Evolutionary conservation across 2,797 vertebrate species (phyloP).

Genomic region (Allobates femoralis): DNA sequence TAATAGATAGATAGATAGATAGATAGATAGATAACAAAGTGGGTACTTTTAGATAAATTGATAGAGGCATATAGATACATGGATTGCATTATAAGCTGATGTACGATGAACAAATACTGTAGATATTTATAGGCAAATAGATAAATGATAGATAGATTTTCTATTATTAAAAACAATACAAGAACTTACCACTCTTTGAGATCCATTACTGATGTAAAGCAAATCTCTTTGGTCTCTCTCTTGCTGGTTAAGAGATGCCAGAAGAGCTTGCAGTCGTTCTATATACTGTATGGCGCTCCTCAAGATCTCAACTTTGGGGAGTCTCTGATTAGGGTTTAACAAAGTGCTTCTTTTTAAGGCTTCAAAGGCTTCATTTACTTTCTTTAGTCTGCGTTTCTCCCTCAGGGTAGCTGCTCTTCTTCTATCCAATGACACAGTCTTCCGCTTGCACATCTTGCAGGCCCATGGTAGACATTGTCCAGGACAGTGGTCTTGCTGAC

Average conservation of each 20-base stretch:
- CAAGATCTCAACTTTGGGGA: slow-evolving; percentile 98
- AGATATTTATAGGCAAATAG: not conserved
- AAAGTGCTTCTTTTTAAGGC: slow-evolving; percentile 95
- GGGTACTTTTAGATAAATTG: not conserved
- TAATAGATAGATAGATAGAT: not conserved
- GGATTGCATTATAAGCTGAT: not conserved
- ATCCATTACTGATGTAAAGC: slow-evolving; percentile 75
- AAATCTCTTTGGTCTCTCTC: slow-evolving; percentile 85
- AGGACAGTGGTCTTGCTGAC: slow-evolving; percentile 86
- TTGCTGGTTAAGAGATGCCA: slow-evolving; percentile 95
- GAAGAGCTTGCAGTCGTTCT: slow-evolving; percentile 93
- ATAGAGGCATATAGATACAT: not conserved
- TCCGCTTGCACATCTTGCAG: slow-evolving; percentile 94
- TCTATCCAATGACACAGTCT: slow-evolving; percentile 92
- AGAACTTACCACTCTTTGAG: slow-evolving; percentile 82
- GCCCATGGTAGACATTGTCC: slow-evolving; percentile 98
- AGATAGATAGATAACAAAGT: not conserved
- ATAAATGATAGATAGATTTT: not conserved
- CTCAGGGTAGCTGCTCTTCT: slow-evolving; percentile 91
- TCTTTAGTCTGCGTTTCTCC: slow-evolving; percentile 94
- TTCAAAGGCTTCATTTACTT: slow-evolving; percentile 97
- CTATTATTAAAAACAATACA: not conserved
- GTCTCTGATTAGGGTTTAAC: slow-evolving; percentile 96
- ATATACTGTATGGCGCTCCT: slow-evolving; percentile 98
- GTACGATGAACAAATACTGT: not conserved